These are phyloP conservation scores for Tretioscincus oriximinensis DNA, from an alignment of 2,113 vertebrate species.

Conservation along the genomic window DNA sequence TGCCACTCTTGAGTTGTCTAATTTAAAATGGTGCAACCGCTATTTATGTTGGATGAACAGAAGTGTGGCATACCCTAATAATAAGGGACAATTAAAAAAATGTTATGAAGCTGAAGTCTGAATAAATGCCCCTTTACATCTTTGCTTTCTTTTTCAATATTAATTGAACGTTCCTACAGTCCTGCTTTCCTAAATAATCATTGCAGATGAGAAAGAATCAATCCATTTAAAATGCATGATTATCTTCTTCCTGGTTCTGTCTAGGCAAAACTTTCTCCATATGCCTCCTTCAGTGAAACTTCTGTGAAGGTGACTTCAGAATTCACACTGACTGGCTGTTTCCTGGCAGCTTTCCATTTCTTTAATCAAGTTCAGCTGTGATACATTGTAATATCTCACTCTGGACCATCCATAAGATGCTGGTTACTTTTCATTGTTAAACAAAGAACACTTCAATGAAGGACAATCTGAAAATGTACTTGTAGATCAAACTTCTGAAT, in stretches of 20 bases:
- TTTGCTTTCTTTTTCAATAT: constrained; percentile 22
- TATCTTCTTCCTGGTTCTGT: constrained; percentile 35
- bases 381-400: constrained; percentile 43
- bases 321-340: constrained; percentile 36
- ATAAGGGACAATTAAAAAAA: neutral
- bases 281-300: neutral
- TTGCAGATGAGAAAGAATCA: constrained; percentile 8
- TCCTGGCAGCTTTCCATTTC: constrained; percentile 54
- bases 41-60: too few relatives aligned
- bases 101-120: neutral
- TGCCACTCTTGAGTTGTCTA: too few relatives aligned
- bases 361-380: constrained; percentile 51
- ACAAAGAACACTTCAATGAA: constrained; percentile 11
- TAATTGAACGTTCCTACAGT: neutral
- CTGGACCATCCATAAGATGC: neutral
- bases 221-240: constrained; percentile 50
- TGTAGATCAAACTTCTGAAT: constrained; percentile 22
- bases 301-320: constrained; percentile 48
- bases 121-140: neutral
- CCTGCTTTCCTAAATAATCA: constrained; percentile 4
- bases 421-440: constrained; percentile 30
- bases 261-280: constrained; percentile 7
- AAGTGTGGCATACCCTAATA: too few relatives aligned
- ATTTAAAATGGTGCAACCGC: too few relatives aligned
- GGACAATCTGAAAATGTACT: constrained; percentile 48